Base-by-base conservation (phyloP, 2,797 vertebrate species). In the Nannoperca australis region DNA sequence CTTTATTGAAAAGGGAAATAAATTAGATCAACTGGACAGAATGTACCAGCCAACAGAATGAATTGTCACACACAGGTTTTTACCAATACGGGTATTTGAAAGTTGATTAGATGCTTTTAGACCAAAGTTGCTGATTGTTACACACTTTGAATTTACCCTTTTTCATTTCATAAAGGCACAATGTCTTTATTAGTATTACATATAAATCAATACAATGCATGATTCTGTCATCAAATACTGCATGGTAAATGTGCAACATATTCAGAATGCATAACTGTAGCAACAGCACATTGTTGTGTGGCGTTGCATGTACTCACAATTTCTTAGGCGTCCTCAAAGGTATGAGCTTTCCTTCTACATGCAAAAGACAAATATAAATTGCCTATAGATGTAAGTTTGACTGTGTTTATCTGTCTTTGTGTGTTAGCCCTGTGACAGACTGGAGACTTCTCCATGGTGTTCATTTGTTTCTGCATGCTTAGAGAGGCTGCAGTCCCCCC, bases 1-100 rank as follows among this genome's bases (percentile, higher is more conserved):
- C 81, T 93, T 95, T 92, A 92, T 94, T 93, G 87, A 93, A 95
- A 95, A 92, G 88, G 81, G 84, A 93, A 94, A 95, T 93, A 94
- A 93, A 94, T 94, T 84, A 89, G 90, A 94, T 93, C 83, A 89
- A 93, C 91, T 86, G 89, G 90, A 89, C 93, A 94, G 87, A 89
- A 91, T 92, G 91, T 83, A 88, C 81, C 86, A 89, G 86, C 84
- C 79, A 91, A 76, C 90, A 89, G 89, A 90, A 87, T 90, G 87
- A 88, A 62, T 82, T 85, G 81, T 84, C 82, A 87, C 65, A 83
- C 72, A 49, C 34, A 7, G 36, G 40, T 72, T 87, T 82, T 47
- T 62, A 87, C 65, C 62, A 72, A 44, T 38, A n/a, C 15, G 5
- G 32, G 7, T 40, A 59, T 71, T 80, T 61, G 56, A 81, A 82